Evolutionary conservation across 2,113 vertebrate species (phyloP), one percentile per base, ranked within the genome.

Genomic region (Myotis davidii): DNA sequence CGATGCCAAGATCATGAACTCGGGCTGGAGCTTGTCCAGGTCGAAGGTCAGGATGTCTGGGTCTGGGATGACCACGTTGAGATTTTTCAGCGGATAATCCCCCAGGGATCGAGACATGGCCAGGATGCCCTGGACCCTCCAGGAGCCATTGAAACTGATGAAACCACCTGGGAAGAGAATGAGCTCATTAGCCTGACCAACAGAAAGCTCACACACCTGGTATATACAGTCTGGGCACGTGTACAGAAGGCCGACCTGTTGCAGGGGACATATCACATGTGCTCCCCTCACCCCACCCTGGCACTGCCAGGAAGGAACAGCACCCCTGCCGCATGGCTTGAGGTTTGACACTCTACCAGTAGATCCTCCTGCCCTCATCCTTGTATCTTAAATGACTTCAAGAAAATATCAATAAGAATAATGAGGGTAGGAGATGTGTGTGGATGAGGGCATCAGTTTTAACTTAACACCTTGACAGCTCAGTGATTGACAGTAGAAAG

Each of bases 131-230:
- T 99, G 99, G 17, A 99, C 99, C 0, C 99, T 99, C 99, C 99
- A 99, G 0, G 99, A 99, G 89, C 99, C 99, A 0, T 99, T 99
- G 96, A 99, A 99, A 98, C 99, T 99, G 98, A 99, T 99, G 98
- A 99, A 99, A 1, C 99, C 99, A 83, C 99, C 99, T 99, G 97
- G 34, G 95, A 97, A 95, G 89, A 98, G 65, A 94, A 91, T 0
- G 54, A 95, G 23, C 21, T 29, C 27, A 37, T 97, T 89, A 97
- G 96, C 34, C 21, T 16, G 37, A 70, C 32, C 61, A 70, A 25
- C 37, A 1, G 6, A 1, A 8, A 14, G 6, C 29, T 42, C 25
- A 12, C 59, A 65, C 2, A 34, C 56, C 21, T 0, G 9, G 29
- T 3, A 50, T 4, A 32, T 3, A 50, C 5, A 32, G 32, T 73